These are phyloP conservation scores for Harlomillsia oculata DNA, from an alignment of 1,140 invertebrate species.

Conservation along the genomic window DNA sequence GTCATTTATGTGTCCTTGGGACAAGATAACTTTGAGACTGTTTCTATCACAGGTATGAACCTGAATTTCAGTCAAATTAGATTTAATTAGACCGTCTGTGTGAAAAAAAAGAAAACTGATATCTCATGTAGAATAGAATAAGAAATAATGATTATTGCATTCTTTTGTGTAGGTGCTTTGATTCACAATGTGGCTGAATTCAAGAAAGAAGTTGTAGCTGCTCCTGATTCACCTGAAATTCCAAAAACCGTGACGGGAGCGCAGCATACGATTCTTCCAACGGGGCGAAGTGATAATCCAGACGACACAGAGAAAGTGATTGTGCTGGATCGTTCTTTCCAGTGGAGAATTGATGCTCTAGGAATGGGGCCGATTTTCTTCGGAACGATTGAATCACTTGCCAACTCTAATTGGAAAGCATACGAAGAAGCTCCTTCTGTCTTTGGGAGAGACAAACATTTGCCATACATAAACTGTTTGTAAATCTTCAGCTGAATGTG, in stretches of 20 bases:
- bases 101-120: too few species aligned
- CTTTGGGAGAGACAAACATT: constrained; percentile 1
- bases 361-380: constrained; percentile 18
- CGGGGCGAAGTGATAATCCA: neutral
- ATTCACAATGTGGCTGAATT: constrained; percentile 1
- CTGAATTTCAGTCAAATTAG: neutral
- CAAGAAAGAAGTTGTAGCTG: neutral
- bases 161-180: neutral
- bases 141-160: neutral
- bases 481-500: too few species aligned
- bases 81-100: neutral
- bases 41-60: constrained; percentile 4
- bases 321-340: constrained; percentile 6
- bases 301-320: neutral
- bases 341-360: constrained; percentile 15
- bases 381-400: constrained; percentile 11
- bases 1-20: neutral
- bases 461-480: constrained; percentile 4
- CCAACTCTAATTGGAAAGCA: neutral
- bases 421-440: neutral
- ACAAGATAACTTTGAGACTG: neutral
- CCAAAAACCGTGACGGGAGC: neutral
- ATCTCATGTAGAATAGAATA: neutral
- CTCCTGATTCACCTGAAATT: too few species aligned
- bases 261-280: neutral